Percentiles rank a stretch among this genome's conserved stretches.
Conservation (phyloP, 53 echinoderm and acorn worm species). For the Astropecten irregularis region DNA sequence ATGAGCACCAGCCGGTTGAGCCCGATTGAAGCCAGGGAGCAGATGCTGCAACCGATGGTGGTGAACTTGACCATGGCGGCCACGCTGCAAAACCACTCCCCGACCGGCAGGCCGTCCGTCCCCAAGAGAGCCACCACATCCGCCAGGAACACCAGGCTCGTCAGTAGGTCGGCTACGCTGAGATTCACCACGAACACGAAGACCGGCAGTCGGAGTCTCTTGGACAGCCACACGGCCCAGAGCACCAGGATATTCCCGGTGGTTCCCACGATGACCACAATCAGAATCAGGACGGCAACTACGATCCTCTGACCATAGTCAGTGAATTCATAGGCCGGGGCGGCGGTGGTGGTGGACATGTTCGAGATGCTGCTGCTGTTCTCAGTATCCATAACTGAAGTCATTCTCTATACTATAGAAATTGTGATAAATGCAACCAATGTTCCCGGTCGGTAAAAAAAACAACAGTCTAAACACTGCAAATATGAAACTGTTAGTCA, state of each 20-base stretch:
- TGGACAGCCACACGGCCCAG: constrained; percentile 67
- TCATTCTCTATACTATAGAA: too few species aligned
- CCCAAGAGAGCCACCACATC: constrained; percentile 7
- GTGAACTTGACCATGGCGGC: not conserved
- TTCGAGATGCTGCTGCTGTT: not conserved
- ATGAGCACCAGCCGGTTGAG: constrained; percentile 22
- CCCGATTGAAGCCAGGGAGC: constrained; percentile 14
- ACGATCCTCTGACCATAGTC: constrained; percentile 66
- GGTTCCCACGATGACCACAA: constrained; percentile 54
- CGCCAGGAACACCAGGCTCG: constrained; percentile 23
- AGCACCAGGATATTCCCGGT: constrained; percentile 71
- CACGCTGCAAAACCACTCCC: constrained; percentile 9
- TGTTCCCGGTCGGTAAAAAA: too few species aligned
- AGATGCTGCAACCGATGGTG: constrained; percentile 16
- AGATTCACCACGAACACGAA: constrained; percentile 46
- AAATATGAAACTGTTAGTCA: too few species aligned
- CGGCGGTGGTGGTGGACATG: not conserved
- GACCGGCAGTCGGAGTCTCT: constrained; percentile 63
- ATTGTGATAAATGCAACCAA: too few species aligned
- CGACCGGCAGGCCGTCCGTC: constrained; percentile 2
- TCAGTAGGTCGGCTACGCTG: not conserved
- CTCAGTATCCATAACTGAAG: too few species aligned
- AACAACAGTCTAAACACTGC: too few species aligned
- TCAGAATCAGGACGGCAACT: constrained; percentile 47
- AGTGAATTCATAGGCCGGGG: constrained; percentile 48